Conservation (phyloP, 2,888 invertebrate genomes). For the Dolichopus griseipennis region DNA sequence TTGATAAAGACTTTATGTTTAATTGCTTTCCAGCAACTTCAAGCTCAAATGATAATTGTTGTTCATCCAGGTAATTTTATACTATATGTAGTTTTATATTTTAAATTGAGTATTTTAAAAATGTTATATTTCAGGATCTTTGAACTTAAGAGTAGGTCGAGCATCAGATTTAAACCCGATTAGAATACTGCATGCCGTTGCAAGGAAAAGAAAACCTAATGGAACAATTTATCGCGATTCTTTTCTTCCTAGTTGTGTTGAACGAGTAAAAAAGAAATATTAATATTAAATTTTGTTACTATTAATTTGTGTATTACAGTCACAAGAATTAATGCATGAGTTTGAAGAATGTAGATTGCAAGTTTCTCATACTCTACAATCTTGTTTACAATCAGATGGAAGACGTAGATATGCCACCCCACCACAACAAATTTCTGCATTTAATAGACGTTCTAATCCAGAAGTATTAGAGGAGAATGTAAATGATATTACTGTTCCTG, state of each 20-base stretch:
- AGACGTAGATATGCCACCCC: slow-evolving; percentile 72
- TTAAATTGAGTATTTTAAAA: background rate
- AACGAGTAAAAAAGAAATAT: slow-evolving; percentile 42
- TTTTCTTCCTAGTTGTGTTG: slow-evolving; percentile 56
- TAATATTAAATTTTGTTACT: background rate
- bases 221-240: slow-evolving; percentile 54
- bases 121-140: slow-evolving; percentile 49
- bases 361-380: slow-evolving; percentile 77
- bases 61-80: slow-evolving; percentile 65
- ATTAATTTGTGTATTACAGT: slow-evolving; percentile 32
- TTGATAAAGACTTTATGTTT: too few species aligned
- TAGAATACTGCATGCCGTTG: slow-evolving; percentile 62
- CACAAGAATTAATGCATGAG: slow-evolving; percentile 62
- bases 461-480: slow-evolving; percentile 53
- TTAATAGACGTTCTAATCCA: slow-evolving; percentile 70
- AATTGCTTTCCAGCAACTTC: slow-evolving; percentile 52
- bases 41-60: slow-evolving; percentile 77
- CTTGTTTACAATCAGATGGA: slow-evolving; percentile 75
- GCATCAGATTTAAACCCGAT: slow-evolving; percentile 84
- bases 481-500: slow-evolving; percentile 55
- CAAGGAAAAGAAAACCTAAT: slow-evolving; percentile 30
- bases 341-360: slow-evolving; percentile 76
- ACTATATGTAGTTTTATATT: background rate
- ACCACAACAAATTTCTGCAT: slow-evolving; percentile 80
- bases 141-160: slow-evolving; percentile 78